A percentile compares a stretch with the other conserved stretches of the same genome.
phyloP scores from a whole-genome alignment of 2,797 vertebrate genomes.

The Rhabdophis nuchalis region DNA sequence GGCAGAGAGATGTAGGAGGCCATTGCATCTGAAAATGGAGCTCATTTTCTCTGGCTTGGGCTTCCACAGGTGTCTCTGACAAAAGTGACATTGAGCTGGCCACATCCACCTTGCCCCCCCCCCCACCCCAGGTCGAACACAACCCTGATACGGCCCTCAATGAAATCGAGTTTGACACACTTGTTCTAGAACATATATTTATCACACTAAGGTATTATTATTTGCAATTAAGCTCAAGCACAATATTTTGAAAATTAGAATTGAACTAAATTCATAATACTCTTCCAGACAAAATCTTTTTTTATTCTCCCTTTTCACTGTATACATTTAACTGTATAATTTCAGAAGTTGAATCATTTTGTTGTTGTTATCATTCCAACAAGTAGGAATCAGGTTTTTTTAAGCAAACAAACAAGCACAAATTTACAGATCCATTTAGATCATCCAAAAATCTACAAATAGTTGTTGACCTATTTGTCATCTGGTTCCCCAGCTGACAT shows the following conservation, averaged over 20 bases:
- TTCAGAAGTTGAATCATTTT: neutral
- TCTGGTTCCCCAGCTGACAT: neutral
- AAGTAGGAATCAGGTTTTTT: neutral
- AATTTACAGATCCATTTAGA: neutral
- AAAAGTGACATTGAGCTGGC: too few species aligned
- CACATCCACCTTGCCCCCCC: too few species aligned
- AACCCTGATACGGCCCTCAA: too few species aligned
- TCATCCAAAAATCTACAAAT: neutral
- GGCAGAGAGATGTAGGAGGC: too few species aligned
- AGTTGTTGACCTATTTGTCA: neutral
- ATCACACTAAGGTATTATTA: neutral
- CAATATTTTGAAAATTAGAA: neutral
- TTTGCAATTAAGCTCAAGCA: neutral
- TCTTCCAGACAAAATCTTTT: neutral
- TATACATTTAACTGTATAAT: neutral
- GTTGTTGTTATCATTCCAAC: neutral
- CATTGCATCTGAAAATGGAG: too few species aligned
- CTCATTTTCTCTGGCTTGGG: too few species aligned
- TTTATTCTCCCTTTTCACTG: neutral
- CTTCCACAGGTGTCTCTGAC: too few species aligned
- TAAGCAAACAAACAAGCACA: neutral
- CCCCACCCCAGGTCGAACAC: too few species aligned
- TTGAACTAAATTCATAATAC: neutral
- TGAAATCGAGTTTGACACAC: too few species aligned
- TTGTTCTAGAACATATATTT: neutral